Percentiles rank a stretch among this genome's conserved stretches.
Evolutionary conservation across 2,113 vertebrate genomes (phyloP).

Genomic region (Embiotoca jacksoni): DNA sequence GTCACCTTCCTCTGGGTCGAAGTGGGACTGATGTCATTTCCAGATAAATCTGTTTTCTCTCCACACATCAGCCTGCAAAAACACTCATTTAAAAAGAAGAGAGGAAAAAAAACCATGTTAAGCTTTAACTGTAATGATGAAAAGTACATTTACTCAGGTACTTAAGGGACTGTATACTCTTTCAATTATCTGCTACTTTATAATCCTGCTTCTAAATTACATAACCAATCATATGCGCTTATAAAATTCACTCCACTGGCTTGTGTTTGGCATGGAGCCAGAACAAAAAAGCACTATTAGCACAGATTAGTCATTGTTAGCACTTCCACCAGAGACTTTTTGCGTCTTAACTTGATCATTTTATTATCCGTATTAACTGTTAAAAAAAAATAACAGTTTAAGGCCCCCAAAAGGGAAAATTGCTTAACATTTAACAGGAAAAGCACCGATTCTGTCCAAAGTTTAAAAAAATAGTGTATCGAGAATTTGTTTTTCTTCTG

Average conservation of each 20-base stretch:
- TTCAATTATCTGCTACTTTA: not conserved
- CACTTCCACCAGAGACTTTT: not conserved
- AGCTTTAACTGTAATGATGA: too few relatives aligned
- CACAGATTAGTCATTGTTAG: constrained; percentile 7
- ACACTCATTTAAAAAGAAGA: constrained; percentile 5
- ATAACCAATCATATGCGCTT: constrained; percentile 2
- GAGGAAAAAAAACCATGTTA: not conserved
- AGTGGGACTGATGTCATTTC: constrained; percentile 27
- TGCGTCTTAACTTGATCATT: not conserved
- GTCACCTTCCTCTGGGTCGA: constrained; percentile 26
- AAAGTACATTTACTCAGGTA: not conserved
- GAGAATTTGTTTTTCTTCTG: too few relatives aligned
- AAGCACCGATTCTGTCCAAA: not conserved
- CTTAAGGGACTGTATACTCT: not conserved
- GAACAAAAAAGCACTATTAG: not conserved
- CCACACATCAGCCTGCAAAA: not conserved
- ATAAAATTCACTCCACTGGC: not conserved
- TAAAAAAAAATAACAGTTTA: not conserved
- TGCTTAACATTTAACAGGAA: not conserved
- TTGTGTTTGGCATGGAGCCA: not conserved
- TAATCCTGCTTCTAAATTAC: not conserved
- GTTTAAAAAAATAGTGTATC: not conserved
- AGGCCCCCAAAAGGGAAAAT: not conserved
- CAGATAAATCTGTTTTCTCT: constrained; percentile 8
- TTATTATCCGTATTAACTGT: not conserved